These are phyloP conservation scores for Rhinatrema bivittatum DNA, from an alignment of 2,797 vertebrate genomes.

Conservation along the genomic window DNA sequence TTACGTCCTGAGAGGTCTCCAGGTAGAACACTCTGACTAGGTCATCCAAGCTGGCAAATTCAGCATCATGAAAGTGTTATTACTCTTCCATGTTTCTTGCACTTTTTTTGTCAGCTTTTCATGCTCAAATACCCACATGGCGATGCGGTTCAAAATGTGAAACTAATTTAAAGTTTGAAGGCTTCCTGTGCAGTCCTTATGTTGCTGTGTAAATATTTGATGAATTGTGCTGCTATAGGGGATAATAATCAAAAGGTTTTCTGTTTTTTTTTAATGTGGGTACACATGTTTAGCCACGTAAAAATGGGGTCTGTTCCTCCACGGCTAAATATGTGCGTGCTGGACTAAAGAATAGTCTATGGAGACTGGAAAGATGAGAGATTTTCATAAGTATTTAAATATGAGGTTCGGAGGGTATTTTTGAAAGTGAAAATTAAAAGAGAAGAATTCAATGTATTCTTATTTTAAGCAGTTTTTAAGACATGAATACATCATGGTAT, in stretches of 20 bases:
- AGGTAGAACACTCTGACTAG: too few species aligned
- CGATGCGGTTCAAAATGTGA: constrained; percentile 20
- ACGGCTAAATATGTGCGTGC: too few species aligned
- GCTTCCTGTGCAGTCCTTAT: too few species aligned
- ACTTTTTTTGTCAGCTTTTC: constrained; percentile 13
- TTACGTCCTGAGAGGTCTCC: too few species aligned
- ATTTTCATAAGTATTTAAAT: constrained; percentile 4
- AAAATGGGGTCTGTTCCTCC: too few species aligned
- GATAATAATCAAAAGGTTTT: too few species aligned
- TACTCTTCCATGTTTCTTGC: constrained; percentile 16
- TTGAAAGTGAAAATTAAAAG: constrained; percentile 7
- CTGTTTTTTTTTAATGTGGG: too few species aligned
- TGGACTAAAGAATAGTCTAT: background rate
- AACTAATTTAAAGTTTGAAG: constrained; percentile 19
- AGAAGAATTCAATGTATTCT: background rate
- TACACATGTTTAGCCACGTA: too few species aligned
- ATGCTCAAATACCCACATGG: constrained; percentile 14
- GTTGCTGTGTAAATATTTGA: too few species aligned
- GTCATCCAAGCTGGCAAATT: constrained; percentile 7
- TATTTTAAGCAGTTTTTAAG: background rate
- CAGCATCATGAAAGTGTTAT: constrained; percentile 9
- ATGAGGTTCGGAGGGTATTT: background rate
- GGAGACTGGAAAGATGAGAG: background rate
- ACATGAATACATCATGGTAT: too few species aligned
- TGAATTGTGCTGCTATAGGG: constrained; percentile 8